Percentiles rank a stretch among this genome's conserved stretches.
These are phyloP conservation scores for Psittacara wagleri DNA, from an alignment of 2,113 vertebrate species.

Conservation along the genomic window DNA sequence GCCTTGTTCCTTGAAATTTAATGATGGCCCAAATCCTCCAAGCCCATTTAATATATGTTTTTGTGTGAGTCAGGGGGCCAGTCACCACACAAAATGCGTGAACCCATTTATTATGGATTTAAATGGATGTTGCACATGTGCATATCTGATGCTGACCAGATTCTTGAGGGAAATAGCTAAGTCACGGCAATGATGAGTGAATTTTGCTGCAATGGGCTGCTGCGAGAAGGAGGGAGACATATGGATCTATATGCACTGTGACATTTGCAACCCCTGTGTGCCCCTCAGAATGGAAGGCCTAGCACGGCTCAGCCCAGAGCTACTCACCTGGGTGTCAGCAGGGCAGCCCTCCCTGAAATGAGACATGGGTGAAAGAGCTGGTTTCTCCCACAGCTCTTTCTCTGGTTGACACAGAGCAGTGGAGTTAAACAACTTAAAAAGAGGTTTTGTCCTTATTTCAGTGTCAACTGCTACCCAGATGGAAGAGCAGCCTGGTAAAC, in stretches of 20 bases:
- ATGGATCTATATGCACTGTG: fast-evolving
- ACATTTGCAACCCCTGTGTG: background rate
- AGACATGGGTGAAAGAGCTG: background rate
- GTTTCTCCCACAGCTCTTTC: background rate
- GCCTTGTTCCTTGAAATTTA: slow-evolving; percentile 22
- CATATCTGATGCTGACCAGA: slow-evolving; percentile 3
- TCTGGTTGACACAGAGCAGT: background rate
- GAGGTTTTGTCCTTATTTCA: background rate
- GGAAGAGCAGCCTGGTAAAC: background rate
- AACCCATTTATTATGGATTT: background rate
- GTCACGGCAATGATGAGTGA: fast-evolving
- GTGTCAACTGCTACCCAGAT: background rate
- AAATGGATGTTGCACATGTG: slow-evolving; percentile 46
- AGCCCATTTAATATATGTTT: slow-evolving; percentile 13
- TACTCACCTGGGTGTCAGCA: background rate
- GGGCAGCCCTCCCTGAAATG: background rate
- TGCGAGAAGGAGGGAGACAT: background rate
- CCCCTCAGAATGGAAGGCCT: background rate
- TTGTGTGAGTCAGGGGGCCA: slow-evolving; percentile 1
- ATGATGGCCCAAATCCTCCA: background rate
- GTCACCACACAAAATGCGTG: background rate
- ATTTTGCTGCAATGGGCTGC: background rate
- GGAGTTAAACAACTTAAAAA: background rate
- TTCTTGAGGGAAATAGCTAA: background rate
- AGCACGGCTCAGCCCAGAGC: background rate